phyloP scores from a whole-genome alignment of 2,113 vertebrate genomes.

The Mobula hypostoma region DNA sequence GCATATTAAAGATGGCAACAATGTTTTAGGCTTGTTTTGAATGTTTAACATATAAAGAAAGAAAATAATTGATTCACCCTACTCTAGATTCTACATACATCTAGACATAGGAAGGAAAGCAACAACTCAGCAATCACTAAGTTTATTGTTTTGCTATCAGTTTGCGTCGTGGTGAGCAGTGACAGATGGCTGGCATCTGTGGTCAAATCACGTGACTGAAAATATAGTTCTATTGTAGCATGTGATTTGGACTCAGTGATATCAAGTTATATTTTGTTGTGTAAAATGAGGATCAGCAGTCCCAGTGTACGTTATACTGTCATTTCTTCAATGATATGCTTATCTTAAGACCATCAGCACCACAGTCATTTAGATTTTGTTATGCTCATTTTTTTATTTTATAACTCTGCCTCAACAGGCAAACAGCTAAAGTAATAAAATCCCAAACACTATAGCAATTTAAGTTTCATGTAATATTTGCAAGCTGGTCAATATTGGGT shows the following conservation, averaged over 20 bases:
- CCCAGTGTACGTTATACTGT: background rate
- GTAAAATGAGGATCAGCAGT: too few species aligned
- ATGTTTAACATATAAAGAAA: background rate
- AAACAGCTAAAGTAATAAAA: background rate
- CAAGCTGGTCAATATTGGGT: background rate
- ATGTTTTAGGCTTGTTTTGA: background rate
- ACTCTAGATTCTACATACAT: background rate
- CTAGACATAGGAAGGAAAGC: background rate
- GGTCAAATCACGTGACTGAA: constrained; percentile 21
- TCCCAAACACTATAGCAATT: background rate
- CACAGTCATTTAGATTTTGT: background rate
- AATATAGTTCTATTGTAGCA: background rate
- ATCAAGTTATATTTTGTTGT: background rate
- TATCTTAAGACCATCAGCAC: background rate
- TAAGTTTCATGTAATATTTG: background rate
- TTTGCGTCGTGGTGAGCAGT: background rate
- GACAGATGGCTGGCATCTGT: constrained; percentile 30
- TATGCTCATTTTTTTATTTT: background rate
- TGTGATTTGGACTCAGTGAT: background rate
- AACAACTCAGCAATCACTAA: background rate
- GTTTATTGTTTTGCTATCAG: constrained; percentile 17
- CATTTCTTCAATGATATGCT: background rate
- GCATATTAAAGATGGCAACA: background rate
- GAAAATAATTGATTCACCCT: too few species aligned
- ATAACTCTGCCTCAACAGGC: background rate